Conservation (phyloP, 2,797 vertebrate genomes). For the Babyrousa celebensis region DNA sequence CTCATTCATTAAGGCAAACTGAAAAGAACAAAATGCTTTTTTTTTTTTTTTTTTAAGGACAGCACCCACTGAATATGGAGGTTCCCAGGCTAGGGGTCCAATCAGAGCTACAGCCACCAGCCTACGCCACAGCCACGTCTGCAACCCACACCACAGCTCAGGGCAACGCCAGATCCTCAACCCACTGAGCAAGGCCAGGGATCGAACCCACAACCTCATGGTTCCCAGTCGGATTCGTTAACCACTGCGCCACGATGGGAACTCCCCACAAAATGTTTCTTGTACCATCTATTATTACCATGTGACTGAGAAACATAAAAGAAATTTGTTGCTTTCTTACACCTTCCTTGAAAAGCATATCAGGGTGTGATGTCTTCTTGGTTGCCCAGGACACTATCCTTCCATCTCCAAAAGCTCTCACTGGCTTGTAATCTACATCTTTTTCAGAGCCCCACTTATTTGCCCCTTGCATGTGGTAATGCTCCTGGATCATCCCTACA, state of each 20-base stretch:
- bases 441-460: not conserved
- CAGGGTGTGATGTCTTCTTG: not conserved
- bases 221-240: too few relatives aligned
- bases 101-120: too few relatives aligned
- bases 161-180: too few relatives aligned
- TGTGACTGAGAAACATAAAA: not conserved
- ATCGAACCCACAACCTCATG: too few relatives aligned
- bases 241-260: too few relatives aligned
- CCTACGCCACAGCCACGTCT: too few relatives aligned
- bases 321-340: not conserved
- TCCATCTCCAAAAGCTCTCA: not conserved
- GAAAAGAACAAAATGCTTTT: constrained; percentile 50
- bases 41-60: not conserved
- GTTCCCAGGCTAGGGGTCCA: too few relatives aligned
- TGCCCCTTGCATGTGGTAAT: not conserved
- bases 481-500: not conserved
- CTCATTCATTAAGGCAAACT: constrained; percentile 37
- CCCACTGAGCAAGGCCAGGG: too few relatives aligned
- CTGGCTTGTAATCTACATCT: not conserved
- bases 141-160: too few relatives aligned
- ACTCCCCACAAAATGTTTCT: constrained; percentile 22
- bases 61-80: too few relatives aligned
- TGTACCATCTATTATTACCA: not conserved
- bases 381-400: not conserved
- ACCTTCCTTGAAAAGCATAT: constrained; percentile 55